A percentile compares a stretch with the other conserved stretches of the same genome.
phyloP scores from a whole-genome alignment of 1,140 invertebrate genomes.

The Ptiloglossa arizonensis region DNA sequence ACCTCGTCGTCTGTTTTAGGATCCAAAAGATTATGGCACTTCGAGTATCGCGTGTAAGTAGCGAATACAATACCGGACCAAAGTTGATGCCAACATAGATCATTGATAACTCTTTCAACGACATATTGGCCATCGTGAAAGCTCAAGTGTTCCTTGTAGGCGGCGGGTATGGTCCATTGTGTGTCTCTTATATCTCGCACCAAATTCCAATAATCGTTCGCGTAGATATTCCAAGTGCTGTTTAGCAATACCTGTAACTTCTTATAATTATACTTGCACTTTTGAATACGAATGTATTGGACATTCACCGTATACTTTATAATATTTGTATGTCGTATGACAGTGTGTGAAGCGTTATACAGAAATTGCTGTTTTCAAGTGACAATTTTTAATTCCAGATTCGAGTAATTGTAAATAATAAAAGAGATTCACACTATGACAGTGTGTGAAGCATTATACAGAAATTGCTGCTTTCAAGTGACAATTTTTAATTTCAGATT shows the following conservation, averaged over 20 bases:
- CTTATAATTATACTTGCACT: not conserved
- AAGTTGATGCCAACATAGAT: slow-evolving; percentile 86
- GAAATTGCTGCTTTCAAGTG: no score
- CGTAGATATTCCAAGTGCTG: slow-evolving; percentile 85
- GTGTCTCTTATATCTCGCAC: slow-evolving; percentile 72
- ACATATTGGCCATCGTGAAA: slow-evolving; percentile 84
- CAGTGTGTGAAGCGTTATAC: no score
- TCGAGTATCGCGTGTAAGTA: slow-evolving; percentile 83
- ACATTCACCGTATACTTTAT: no score
- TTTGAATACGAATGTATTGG: not conserved
- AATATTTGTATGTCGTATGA: no score
- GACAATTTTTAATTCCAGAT: no score
- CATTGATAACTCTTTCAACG: slow-evolving; percentile 85
- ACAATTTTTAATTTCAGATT: no score
- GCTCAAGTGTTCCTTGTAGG: slow-evolving; percentile 84
- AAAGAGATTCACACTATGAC: no score
- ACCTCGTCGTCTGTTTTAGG: slow-evolving; percentile 57
- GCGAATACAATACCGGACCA: slow-evolving; percentile 85
- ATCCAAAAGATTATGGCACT: slow-evolving; percentile 67
- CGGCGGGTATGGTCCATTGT: slow-evolving; percentile 73
- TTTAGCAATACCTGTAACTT: slow-evolving; percentile 64
- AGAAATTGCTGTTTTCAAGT: no score
- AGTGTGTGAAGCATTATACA: no score
- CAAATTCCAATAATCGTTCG: slow-evolving; percentile 84
- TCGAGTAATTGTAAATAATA: no score